A percentile compares a stretch with the other conserved stretches of the same genome.
phyloP scores from a whole-genome alignment of 2,113 vertebrate genomes.

The Anolis carolinensis region DNA sequence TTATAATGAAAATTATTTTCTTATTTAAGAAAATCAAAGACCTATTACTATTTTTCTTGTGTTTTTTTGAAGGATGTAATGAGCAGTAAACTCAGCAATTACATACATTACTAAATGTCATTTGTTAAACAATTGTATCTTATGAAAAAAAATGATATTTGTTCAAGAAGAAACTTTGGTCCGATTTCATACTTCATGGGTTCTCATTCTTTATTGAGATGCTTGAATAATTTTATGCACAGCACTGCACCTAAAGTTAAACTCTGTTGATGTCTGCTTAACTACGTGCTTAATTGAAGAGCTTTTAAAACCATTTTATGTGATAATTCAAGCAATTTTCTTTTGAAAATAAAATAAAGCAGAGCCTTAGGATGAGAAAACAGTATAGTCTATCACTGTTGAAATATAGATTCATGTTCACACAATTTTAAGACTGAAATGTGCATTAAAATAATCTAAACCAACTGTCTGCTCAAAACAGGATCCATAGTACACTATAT shows the following conservation, averaged over 20 bases:
- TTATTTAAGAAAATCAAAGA: conserved; percentile 66
- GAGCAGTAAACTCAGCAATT: conserved; percentile 76
- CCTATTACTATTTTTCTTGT: conserved; percentile 50
- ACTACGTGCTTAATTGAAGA: conserved; percentile 71
- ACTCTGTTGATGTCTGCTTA: conserved; percentile 64
- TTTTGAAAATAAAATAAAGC: conserved; percentile 24
- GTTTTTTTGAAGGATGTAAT: conserved; percentile 68
- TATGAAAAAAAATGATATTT: conserved; percentile 39
- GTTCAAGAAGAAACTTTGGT: conserved; percentile 56
- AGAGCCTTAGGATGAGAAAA: conserved; percentile 61
- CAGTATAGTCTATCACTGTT: conserved; percentile 56
- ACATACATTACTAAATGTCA: conserved; percentile 71
- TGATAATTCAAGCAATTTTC: conserved; percentile 71
- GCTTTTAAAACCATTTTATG: conserved; percentile 55
- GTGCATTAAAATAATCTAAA: neutral
- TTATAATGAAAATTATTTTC: conserved; percentile 73
- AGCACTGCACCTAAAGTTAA: conserved; percentile 61
- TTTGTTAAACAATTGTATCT: conserved; percentile 53
- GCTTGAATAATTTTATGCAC: conserved; percentile 72
- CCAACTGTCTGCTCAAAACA: neutral
- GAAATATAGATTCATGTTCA: conserved; percentile 31
- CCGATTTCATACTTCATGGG: conserved; percentile 56
- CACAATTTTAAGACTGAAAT: neutral
- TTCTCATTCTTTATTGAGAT: conserved; percentile 61
- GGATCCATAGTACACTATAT: neutral